Evolutionary conservation across 2,888 invertebrate genomes (phyloP).

Genomic region (Galerucella pusilla): DNA sequence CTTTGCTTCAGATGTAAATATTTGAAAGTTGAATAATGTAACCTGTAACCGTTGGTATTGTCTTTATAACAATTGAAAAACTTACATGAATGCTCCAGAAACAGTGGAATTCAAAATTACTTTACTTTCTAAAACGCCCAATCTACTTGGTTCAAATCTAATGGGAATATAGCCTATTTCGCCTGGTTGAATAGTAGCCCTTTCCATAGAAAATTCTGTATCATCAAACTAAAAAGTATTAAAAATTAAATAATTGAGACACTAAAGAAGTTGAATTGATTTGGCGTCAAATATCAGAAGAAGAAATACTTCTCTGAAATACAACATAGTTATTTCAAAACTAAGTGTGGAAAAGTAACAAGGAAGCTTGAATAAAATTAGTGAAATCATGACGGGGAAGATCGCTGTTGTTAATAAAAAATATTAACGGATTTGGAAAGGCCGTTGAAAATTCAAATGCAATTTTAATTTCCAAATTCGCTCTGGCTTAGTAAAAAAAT

Average conservation of each 20-base stretch:
- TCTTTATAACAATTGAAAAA: conserved; percentile 11
- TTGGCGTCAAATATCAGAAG: too few species aligned
- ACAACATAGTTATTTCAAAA: too few species aligned
- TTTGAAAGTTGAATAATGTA: too few species aligned
- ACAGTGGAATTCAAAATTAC: conserved; percentile 53
- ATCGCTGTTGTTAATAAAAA: background rate
- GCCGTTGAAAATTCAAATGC: too few species aligned
- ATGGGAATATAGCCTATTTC: conserved; percentile 50
- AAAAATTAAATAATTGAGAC: background rate
- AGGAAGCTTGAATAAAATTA: background rate
- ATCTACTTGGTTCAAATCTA: conserved; percentile 56
- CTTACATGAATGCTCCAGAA: conserved; percentile 60
- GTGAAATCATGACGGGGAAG: background rate
- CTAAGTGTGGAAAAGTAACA: too few species aligned
- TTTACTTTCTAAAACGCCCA: conserved; percentile 54
- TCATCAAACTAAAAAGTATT: conserved; percentile 50
- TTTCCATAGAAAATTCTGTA: conserved; percentile 49
- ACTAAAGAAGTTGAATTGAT: background rate
- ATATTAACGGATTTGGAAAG: too few species aligned
- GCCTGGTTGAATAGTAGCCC: conserved; percentile 40
- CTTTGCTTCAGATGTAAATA: too few species aligned
- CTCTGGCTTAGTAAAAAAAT: too few species aligned
- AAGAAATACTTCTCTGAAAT: too few species aligned
- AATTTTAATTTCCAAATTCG: too few species aligned
- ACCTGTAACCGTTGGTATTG: too few species aligned